Evolutionary conservation across 2,113 vertebrate species (phyloP).

Genomic region (Asarcornis scutulata): DNA sequence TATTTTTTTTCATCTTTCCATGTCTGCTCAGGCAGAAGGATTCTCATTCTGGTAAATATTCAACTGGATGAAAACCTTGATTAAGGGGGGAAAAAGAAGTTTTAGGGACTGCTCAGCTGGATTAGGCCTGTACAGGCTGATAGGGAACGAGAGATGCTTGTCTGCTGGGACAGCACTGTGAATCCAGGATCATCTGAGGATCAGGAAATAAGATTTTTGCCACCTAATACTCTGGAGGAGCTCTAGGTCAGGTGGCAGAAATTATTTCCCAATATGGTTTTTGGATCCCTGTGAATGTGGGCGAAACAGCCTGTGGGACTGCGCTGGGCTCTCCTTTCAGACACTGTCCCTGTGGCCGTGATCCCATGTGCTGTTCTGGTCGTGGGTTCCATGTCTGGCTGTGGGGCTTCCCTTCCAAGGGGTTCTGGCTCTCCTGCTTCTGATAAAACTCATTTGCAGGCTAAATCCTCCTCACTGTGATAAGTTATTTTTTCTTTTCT

Average conservation of each 20-base stretch:
- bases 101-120: background rate
- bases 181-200: background rate
- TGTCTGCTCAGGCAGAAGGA: background rate
- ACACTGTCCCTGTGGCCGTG: accelerated
- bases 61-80: background rate
- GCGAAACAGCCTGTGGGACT: background rate
- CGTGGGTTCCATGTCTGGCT: background rate
- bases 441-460: background rate
- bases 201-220: background rate
- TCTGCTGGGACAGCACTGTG: no score
- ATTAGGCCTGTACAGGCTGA: background rate
- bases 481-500: accelerated
- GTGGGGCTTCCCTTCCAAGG: background rate
- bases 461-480: background rate
- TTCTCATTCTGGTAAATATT: background rate
- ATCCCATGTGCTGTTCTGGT: accelerated
- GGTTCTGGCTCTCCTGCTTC: background rate
- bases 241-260: background rate
- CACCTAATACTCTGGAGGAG: background rate
- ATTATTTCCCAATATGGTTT: background rate
- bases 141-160: background rate
- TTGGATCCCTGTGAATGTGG: accelerated
- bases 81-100: background rate
- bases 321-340: background rate
- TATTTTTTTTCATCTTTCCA: no score